Evolutionary conservation across 2,888 invertebrate species (phyloP).

Genomic region (Cosmopolites sordidus): DNA sequence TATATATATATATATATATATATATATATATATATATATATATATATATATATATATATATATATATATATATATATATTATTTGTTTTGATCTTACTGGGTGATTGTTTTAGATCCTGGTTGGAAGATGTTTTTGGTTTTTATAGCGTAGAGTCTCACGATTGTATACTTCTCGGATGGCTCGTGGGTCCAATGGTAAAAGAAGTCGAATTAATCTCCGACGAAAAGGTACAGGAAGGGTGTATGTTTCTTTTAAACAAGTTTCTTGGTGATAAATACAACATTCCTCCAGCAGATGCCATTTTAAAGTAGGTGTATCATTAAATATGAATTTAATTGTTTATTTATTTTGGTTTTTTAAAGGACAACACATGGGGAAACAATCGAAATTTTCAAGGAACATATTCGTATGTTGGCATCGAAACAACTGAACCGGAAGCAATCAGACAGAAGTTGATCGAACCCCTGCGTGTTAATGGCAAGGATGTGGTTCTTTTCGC

Average conservation of each 20-base stretch:
- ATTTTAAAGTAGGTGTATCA: conserved; percentile 37
- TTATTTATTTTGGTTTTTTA: not conserved
- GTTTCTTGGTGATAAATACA: conserved; percentile 52
- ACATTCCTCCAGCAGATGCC: conserved; percentile 50
- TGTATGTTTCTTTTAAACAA: conserved; percentile 53
- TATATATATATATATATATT: no score
- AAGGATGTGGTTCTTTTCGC: conserved; percentile 57
- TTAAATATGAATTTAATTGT: not conserved
- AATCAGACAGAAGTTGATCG: conserved; percentile 49
- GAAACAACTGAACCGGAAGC: conserved; percentile 45
- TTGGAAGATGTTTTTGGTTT: conserved; percentile 63
- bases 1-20: no score
- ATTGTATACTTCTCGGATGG: conserved; percentile 65
- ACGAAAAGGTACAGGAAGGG: conserved; percentile 53
- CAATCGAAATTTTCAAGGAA: conserved; percentile 66
- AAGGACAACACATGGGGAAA: conserved; percentile 55
- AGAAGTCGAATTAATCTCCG: conserved; percentile 57
- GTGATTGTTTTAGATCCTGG: conserved; percentile 54
- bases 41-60: no score
- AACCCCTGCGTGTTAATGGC: conserved; percentile 52
- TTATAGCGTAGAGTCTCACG: conserved; percentile 60
- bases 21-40: no score
- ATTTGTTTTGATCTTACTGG: no score
- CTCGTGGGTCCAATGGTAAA: conserved; percentile 60
- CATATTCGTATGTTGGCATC: conserved; percentile 62